Evolutionary conservation across 2,888 invertebrate genomes (phyloP), one percentile per base, ranked within the genome.

Genomic region (Helobdella robusta): DNA sequence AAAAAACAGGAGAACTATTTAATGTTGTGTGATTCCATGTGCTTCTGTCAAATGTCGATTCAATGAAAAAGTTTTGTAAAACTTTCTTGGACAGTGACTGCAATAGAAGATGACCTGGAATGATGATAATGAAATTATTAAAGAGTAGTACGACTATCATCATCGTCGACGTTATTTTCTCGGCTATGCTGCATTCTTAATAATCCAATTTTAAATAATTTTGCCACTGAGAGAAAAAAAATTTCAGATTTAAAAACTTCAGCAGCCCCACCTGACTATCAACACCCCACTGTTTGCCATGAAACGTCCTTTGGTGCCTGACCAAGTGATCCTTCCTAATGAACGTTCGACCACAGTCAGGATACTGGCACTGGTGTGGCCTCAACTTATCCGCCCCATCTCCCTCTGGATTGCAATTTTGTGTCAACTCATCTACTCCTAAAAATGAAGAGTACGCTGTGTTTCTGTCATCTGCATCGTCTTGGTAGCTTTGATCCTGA

Each of bases 291-390:
- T 60, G 35, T 32, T 60, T 60, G 40, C 60, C 60, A 40, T 60
- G 60, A 46, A 34, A 60, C 8, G 40, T 34, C 25, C 60, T 60
- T 40, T 60, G 60, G 28, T 60, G 60, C 20, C 60, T 15, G 20
- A 60, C 60, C 46, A 60, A 30, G n/a, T 60, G 60, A 32, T 60
- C 60, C 25, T 40, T 60, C 60, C 60, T 60, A 2, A 60, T 60
- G 60, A 40, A 60, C 28, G 25, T 40, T n/a, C 60, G n/a, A 11
- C 60, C 60, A 25, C 60, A 60, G 20, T 60, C 60, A 6, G 60
- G 60, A 23, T 60, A 60, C 30, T 60, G 44, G 23, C 60, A 60
- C 30, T 23, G 28, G 35, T 34, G 30, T 18, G 40, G 60, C 25
- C 60, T 35, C 60, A 40, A 28, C 28, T 44, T 60, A 3, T 50